Base-by-base conservation (phyloP, 2,888 invertebrate genomes). In the Acleris holmiana region DNA sequence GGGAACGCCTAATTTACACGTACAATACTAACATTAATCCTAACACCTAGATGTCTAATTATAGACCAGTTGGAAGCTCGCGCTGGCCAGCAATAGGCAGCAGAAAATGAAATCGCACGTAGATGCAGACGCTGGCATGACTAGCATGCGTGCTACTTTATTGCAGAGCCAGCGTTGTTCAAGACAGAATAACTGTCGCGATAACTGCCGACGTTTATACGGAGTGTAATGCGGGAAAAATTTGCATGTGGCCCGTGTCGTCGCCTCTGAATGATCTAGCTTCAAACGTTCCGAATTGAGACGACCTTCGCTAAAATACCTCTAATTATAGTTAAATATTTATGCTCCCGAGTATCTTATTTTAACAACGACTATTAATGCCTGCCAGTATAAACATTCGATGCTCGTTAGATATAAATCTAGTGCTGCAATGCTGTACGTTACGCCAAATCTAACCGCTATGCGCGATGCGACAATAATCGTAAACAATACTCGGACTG, bases 21-120 rank as follows among this genome's bases (percentile, higher is more conserved):
- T 54, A 60, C 46, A 65, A 55, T 60, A 65, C 59, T 59, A 59
- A 65, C 59, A n/a, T 59, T 64, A 64, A 59, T 40, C 25, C 50
- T 44, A 41, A 63, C 55, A 44, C 59, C 65, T 59, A 65, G 46
- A 21, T 15, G 55, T 49, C 44, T 50, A 65, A 59, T 60, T 55
- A 65, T 59, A 65, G 64, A 59, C 29, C 21, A 1, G 48, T 49
- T 18, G 21, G 48, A 48, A 40, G 46, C 51, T 60, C 47, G 58
- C 58, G 25, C 40, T 48, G 48, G 53, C 25, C 48, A 44, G 55
- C n/a, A 19, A 41, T 55, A 53, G 40, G 41, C 15, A 29, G 25
- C 41, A 25, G 40, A 58, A 21, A 59, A 23, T 19, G 7, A 21
- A 47, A 18, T 29, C n/a, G 56, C 59, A 49, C 54, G 53, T 64